Percentiles rank a stretch among this genome's conserved stretches.
Conservation (phyloP, 53 echinoderm and acorn worm genomes). For the Echinometra lucunter region DNA sequence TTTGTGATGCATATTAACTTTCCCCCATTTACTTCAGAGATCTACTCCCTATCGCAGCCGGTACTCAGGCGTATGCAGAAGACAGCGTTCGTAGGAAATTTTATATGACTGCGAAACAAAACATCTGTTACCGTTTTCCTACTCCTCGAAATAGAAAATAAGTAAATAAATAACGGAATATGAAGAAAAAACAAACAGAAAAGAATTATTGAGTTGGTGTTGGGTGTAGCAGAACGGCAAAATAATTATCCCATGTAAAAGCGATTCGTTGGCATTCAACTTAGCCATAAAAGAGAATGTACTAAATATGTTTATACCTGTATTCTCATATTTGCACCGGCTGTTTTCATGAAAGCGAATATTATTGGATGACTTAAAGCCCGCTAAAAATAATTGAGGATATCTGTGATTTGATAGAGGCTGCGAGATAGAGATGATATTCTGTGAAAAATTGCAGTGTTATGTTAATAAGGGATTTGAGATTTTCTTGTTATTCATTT, state of each 20-base stretch:
- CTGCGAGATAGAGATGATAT: not conserved
- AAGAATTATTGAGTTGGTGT: not conserved
- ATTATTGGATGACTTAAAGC: not conserved
- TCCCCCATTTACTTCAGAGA: not conserved
- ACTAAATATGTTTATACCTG: not conserved
- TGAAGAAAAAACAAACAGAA: not conserved
- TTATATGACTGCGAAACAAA: not conserved
- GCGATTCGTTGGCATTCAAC: not conserved
- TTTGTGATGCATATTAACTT: no score
- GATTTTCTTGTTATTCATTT: no score
- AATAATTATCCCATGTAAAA: not conserved
- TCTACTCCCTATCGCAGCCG: not conserved
- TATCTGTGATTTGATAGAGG: not conserved
- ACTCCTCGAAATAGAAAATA: not conserved
- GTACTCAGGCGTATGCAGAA: not conserved
- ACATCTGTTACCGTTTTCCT: not conserved
- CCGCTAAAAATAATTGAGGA: no score
- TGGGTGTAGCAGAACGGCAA: not conserved
- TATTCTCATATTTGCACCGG: not conserved
- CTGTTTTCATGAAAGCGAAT: not conserved
- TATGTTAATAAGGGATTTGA: not conserved
- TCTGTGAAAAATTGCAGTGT: no score
- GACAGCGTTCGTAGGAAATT: not conserved
- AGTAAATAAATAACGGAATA: slow-evolving; percentile 12
- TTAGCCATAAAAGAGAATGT: not conserved